Evolutionary conservation across 2,113 vertebrate species (phyloP).

Genomic region (Zosterops pallidus): DNA sequence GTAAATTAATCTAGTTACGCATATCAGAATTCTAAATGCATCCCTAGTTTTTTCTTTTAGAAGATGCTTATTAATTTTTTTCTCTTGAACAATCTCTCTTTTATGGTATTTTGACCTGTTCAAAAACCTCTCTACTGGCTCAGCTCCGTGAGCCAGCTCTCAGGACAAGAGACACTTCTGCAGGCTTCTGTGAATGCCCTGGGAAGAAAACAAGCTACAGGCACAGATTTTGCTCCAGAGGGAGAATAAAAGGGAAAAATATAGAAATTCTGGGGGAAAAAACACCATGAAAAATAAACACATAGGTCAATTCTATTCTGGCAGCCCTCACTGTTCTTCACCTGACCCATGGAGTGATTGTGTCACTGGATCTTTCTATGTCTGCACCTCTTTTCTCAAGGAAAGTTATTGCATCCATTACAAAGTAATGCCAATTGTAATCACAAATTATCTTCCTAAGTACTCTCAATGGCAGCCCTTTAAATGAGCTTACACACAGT

Average conservation of each 20-base stretch:
- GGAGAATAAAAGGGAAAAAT: not conserved
- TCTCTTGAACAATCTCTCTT: not conserved
- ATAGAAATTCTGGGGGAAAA: not conserved
- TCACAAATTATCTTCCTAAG: not conserved
- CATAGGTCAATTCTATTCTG: not conserved
- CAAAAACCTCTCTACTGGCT: slow-evolving; percentile 43
- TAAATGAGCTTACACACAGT: not conserved
- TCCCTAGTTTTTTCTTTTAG: not conserved
- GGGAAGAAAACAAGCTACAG: not conserved
- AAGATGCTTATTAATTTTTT: not conserved
- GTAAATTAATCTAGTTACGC: not conserved
- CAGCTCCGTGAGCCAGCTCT: not conserved
- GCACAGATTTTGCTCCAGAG: not conserved
- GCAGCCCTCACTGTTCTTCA: not conserved
- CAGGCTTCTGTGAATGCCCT: not conserved
- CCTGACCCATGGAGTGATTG: fast-evolving
- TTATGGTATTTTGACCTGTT: not conserved
- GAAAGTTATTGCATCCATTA: not conserved
- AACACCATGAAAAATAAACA: not conserved
- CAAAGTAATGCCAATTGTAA: not conserved
- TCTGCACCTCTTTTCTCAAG: not conserved
- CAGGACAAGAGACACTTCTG: not conserved
- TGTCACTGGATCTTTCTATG: not conserved
- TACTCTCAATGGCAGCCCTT: not conserved
- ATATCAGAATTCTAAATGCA: not conserved